Evolutionary conservation across 2,888 invertebrate genomes (phyloP), one percentile per base, ranked within the genome.

Genomic region (Sicus ferrugineus): DNA sequence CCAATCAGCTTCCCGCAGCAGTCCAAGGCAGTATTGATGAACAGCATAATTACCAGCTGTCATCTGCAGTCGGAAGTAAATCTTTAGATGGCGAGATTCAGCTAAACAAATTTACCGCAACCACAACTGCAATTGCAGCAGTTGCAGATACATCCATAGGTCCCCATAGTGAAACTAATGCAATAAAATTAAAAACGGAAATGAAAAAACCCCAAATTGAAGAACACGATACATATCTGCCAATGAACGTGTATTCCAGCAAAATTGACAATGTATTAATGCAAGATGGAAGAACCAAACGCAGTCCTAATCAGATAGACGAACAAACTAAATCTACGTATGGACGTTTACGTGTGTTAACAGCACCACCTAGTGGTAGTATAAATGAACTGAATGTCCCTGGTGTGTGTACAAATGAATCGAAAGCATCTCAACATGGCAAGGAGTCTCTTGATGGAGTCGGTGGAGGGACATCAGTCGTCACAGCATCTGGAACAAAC

Each of bases 261-360:
- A 71, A 73, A 67, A 68, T 48, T 70, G 70, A 68, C 59, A 73
- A 66, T n/a, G 16, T 59, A 62, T 56, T 46, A 16, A 58, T 54
- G 46, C 71, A 67, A 5, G 69, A 42, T 23, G 28, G 59, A 26
- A 21, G 59, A 34, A 69, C 26, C 54, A 72, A 69, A 59, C 52
- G 67, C n/a, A 67, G 64, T 42, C 64, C 68, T 66, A 61, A 54
- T 4, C 61, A 64, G 6, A 61, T 7, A 11, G 61, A 54, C 0
- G 72, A 77, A 31, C 48, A 64, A 31, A 50, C 50, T 11, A 50
- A 91, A 0, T 90, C 92, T 7, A 92, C 92, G 0, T 87, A 93
- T 77, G 93, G 92, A 0, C 87, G 93, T 0, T 85, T 93, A 52
- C 88, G 93, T 6, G 93, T 93, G 6, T 89, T 91, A 50, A 89